phyloP scores from a whole-genome alignment of 1,140 invertebrate species.

The Ganaspis sp. region DNA sequence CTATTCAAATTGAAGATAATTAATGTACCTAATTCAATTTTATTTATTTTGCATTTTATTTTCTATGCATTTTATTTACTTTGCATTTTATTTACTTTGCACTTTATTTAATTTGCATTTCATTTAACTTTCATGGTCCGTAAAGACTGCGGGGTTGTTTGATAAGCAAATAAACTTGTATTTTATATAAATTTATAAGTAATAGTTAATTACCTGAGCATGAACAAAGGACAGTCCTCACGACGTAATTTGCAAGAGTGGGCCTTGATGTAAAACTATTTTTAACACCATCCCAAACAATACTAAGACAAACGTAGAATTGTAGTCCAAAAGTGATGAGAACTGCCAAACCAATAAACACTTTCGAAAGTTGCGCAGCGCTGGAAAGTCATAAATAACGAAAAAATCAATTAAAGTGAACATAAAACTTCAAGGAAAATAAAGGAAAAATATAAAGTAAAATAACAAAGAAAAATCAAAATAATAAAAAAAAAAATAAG shows the following conservation, averaged over 20 bases:
- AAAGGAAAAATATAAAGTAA: neutral
- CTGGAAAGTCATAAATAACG: constrained; percentile 72
- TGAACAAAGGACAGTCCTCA: constrained; percentile 80
- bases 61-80: no score
- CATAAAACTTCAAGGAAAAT: no score
- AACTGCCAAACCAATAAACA: constrained; percentile 90
- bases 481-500: neutral
- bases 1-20: no score
- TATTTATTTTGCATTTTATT: no score
- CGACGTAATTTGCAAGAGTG: constrained; percentile 83
- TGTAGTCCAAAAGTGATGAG: constrained; percentile 96
- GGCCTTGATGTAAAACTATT: constrained; percentile 81
- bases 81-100: no score
- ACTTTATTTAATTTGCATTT: no score
- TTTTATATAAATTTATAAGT: no score
- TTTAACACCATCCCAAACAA: constrained; percentile 84
- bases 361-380: constrained; percentile 87
- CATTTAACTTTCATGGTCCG: no score
- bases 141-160: no score
- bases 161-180: no score
- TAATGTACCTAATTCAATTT: no score
- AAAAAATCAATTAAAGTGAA: no score
- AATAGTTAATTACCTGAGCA: constrained; percentile 77
- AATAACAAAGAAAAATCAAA: neutral
- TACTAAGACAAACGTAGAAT: constrained; percentile 93